Base-by-base conservation (phyloP, 2,113 vertebrate genomes). In the Pelvicachromis taeniatus region DNA sequence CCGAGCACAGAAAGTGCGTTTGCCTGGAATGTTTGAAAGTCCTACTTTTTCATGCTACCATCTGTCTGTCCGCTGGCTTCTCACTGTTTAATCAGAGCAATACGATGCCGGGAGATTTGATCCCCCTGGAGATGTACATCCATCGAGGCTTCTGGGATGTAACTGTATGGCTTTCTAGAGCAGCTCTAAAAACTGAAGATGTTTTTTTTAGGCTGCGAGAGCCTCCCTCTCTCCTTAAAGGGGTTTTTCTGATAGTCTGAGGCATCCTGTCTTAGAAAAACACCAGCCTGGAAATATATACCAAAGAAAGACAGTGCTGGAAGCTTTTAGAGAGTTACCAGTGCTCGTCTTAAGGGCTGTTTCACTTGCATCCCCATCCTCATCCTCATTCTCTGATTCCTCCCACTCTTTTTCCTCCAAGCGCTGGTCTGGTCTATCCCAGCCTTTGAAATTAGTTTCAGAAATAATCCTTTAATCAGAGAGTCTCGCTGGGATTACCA, bases 401-500 rank as follows among this genome's bases (percentile, higher is more conserved):
- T 38, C 38, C 52, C 42, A 59, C 79, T 63, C 21, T 53, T 61
- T 33, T 59, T 63, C 82, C 65, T 82, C 45, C 4, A 17, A 33
- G 80, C 80, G 4, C 42, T 73, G 42, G 16, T 86, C 45, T 29
- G 79, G 89, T 85, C 90, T 91, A 68, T 94, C 90, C 91, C 89
- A 58, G 86, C 84, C 87, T 93, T 87, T 93, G 92, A 94, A 95
- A 93, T 93, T 87, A 91, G 94, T 92, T 91, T 87, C 90, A 68
- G 84, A 78, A 86, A 83, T 96, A 96, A 96, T 96, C 94, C 91
- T 81, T 96, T 96, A 95, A 96, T 96, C 92, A 90, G 89, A 90
- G 89, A 70, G 86, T 94, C 89, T 93, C 85, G 6, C 87, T 87
- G 92, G 95, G 95, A 95, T 96, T 95, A 96, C 80, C 85, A 50